phyloP scores from a whole-genome alignment of 2,113 vertebrate species.

The Ptyas mucosa region DNA sequence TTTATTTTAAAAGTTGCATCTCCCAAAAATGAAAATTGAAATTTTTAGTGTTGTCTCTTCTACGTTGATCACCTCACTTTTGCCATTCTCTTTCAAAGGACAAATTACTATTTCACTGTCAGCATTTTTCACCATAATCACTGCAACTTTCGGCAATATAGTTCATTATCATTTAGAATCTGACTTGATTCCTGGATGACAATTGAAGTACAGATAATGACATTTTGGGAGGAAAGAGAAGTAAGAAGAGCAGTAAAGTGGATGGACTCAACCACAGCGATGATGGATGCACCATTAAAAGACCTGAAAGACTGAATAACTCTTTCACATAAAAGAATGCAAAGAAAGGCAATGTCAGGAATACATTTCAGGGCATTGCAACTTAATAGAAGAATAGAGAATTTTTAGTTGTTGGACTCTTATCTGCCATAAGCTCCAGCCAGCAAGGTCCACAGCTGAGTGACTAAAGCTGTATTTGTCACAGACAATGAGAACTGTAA shows the following conservation, averaged over 20 bases:
- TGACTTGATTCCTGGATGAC: neutral
- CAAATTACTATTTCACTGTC: neutral
- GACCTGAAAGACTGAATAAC: neutral
- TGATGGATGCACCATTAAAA: neutral
- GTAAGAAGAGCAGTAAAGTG: neutral
- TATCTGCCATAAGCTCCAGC: neutral
- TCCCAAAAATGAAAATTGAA: neutral
- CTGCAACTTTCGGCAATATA: neutral
- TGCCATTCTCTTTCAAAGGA: neutral
- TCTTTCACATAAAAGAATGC: neutral
- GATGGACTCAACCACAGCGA: neutral
- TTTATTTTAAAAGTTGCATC: neutral
- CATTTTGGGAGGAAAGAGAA: neutral
- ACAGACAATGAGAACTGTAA: neutral
- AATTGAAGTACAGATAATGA: neutral
- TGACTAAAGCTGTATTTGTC: neutral
- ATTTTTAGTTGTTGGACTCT: neutral
- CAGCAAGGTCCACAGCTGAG: neutral
- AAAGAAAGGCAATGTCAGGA: neutral
- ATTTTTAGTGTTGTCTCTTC: neutral
- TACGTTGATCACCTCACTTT: neutral
- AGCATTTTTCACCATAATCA: neutral
- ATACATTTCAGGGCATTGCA: neutral
- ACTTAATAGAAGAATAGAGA: neutral
- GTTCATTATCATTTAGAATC: neutral